Percentiles rank a stretch among this genome's conserved stretches.
Evolutionary conservation across 2,113 vertebrate genomes (phyloP).

Genomic region (Hucho hucho): DNA sequence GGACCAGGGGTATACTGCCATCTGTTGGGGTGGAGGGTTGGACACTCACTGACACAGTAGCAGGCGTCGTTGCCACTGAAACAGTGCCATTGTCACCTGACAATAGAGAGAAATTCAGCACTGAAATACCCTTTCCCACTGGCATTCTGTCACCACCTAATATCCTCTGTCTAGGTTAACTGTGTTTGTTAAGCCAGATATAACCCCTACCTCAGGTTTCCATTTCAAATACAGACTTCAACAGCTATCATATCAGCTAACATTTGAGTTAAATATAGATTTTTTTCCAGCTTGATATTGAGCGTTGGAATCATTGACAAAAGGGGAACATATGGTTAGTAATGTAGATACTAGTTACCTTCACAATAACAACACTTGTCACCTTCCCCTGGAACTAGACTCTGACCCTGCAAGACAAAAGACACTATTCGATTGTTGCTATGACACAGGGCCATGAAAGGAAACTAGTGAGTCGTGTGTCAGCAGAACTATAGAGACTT

Average conservation of each 20-base stretch:
- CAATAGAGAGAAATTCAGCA: neutral
- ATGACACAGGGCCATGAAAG: neutral
- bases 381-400: slow-evolving; percentile 70
- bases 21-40: slow-evolving; percentile 46
- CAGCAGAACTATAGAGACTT: neutral
- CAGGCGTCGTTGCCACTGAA: slow-evolving; percentile 43
- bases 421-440: slow-evolving; percentile 5
- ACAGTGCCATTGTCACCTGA: slow-evolving; percentile 49
- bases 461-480: neutral
- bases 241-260: neutral
- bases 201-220: neutral
- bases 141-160: neutral
- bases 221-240: neutral
- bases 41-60: slow-evolving; percentile 32
- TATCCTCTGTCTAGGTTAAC: neutral
- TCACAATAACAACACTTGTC: slow-evolving; percentile 80
- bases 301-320: neutral
- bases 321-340: neutral
- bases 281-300: neutral
- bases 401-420: slow-evolving; percentile 68
- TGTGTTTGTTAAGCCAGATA: neutral
- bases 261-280: neutral
- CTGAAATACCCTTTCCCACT: neutral
- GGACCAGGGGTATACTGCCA: slow-evolving; percentile 51
- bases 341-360: slow-evolving; percentile 29